Evolutionary conservation across 2,888 invertebrate species (phyloP), one percentile per base, ranked within the genome.

Genomic region (Protophormia terraenovae): DNA sequence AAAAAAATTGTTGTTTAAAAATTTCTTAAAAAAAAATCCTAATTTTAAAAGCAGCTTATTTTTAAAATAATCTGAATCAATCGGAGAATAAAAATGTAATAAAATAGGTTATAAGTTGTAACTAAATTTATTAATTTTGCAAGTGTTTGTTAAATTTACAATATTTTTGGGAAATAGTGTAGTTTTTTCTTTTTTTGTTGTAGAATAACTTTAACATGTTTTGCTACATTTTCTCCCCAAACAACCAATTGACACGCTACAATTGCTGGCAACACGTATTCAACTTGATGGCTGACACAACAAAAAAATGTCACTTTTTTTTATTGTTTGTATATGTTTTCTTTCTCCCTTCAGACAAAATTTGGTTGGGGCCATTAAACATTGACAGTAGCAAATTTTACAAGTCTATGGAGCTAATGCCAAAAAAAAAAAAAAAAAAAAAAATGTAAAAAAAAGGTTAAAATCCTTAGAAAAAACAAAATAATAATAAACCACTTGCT

Each of bases 241-340:
- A 82, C 71, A 76, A 76, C 27, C 76, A 64, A 82, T 64, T 82
- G 62, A 64, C 69, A 82, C 16, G 76, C 62, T 62, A 76, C 14
- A 76, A 69, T 69, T 53, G 16, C 27, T 53, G 41, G 41, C 19
- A 82, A 62, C 75, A 81, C 67, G 75, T 81, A 41, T 50, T n/a
- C 27, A 75, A 67, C 58, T 50, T 75, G 64, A 73, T 66, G 38
- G 58, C 69, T 81, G 55, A 75, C 73, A 73, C 60, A 41, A 62
- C 60, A 69, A 41, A 80, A n/a, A 62, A 19, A 4, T 62, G 19
- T 22, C 47, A 62, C 60, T 27, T 29, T 69, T 29, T 27, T 10
- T 27, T 22, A 14, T 58, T 41, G 29, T 16, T 53, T 45, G 3
- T 22, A 8, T 58, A 24, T 60, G 14, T 16, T 38, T 1, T n/a